phyloP scores from a whole-genome alignment of 1,140 invertebrate species.

The Orius laevigatus region DNA sequence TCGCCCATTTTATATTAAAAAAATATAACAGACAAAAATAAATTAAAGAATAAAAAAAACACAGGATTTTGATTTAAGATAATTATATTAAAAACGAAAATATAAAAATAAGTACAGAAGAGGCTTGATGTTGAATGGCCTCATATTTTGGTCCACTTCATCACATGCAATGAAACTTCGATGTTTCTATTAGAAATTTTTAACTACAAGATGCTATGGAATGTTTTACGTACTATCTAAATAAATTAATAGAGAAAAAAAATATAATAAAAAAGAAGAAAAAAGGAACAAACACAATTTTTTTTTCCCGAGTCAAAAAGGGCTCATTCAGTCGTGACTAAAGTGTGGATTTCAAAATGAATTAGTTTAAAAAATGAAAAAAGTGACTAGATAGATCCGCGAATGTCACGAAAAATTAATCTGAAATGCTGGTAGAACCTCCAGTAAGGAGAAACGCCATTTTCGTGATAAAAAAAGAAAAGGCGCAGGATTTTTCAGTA shows the following conservation, averaged over 20 bases:
- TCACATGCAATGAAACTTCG: conserved; percentile 20
- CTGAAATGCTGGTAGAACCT: no score
- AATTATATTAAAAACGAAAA: not conserved
- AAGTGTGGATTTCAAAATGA: conserved; percentile 11
- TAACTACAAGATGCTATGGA: conserved; percentile 13
- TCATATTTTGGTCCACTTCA: conserved; percentile 19
- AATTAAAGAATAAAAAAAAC: not conserved
- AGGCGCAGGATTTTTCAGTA: no score
- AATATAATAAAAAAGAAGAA: conserved; percentile 11
- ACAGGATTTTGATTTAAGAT: not conserved
- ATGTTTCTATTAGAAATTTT: conserved; percentile 16
- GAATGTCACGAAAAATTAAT: no score
- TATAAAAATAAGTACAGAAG: conserved; percentile 15
- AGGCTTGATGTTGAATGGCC: no score
- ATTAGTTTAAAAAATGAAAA: conserved; percentile 11
- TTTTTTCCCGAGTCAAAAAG: conserved; percentile 8
- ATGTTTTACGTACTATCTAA: conserved; percentile 13
- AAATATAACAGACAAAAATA: not conserved
- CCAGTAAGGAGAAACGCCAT: no score
- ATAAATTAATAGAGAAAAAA: conserved; percentile 6
- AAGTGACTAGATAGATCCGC: conserved; percentile 14
- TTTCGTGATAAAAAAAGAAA: no score
- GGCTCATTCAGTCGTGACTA: conserved; percentile 13
- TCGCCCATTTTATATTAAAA: not conserved
- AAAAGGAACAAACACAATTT: conserved; percentile 16